A percentile compares a stretch with the other conserved stretches of the same genome.
These are phyloP conservation scores for Hoplostethus atlanticus DNA, from an alignment of 2,797 vertebrate genomes.

Conservation along the genomic window DNA sequence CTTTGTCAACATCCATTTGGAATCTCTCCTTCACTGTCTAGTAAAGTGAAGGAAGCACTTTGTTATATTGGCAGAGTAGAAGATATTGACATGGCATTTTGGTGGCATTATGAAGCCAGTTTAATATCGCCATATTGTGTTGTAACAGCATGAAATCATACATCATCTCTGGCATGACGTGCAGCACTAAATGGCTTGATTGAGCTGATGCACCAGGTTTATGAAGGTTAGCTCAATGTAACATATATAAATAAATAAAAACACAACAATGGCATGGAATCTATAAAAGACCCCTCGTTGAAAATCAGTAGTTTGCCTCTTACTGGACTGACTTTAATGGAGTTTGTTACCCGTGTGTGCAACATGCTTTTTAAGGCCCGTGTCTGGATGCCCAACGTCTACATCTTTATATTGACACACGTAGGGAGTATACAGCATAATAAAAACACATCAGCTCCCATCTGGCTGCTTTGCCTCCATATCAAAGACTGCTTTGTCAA, in stretches of 20 bases:
- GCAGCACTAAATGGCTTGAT: constrained; percentile 59
- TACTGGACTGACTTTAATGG: constrained; percentile 8
- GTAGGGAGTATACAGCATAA: background rate
- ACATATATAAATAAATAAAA: constrained; percentile 35
- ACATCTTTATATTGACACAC: constrained; percentile 1
- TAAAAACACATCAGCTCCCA: constrained; percentile 16
- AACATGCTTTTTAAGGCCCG: background rate
- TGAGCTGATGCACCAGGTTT: constrained; percentile 67
- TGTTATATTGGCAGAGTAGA: constrained; percentile 70
- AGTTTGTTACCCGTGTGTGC: background rate
- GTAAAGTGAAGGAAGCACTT: constrained; percentile 82
- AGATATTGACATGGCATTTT: constrained; percentile 86
- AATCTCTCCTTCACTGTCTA: constrained; percentile 72
- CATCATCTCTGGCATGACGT: constrained; percentile 71
- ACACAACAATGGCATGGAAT: constrained; percentile 11
- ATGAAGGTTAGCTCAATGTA: constrained; percentile 66
- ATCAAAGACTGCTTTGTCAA: constrained; percentile 10
- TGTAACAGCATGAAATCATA: constrained; percentile 78
- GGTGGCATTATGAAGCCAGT: constrained; percentile 83
- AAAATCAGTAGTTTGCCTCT: constrained; percentile 16
- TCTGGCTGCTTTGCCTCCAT: constrained; percentile 12
- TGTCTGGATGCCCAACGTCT: background rate
- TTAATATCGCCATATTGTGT: constrained; percentile 84
- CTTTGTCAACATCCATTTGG: constrained; percentile 72
- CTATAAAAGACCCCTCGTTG: constrained; percentile 17